Conservation (phyloP, 2,113 vertebrate genomes). For the Grallaria varia region DNA sequence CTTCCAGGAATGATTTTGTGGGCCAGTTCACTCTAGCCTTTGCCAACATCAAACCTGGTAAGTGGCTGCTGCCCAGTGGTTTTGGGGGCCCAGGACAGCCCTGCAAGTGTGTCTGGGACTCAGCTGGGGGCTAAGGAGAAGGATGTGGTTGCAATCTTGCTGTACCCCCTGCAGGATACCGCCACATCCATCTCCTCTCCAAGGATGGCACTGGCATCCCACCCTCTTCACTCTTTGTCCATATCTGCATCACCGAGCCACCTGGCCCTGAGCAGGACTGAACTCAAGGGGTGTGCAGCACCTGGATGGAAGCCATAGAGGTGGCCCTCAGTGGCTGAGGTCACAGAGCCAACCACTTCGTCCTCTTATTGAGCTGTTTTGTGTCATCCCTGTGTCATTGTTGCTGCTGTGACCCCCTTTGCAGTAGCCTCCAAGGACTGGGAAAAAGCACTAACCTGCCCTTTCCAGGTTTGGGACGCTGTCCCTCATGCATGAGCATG, state of each 20-base stretch:
- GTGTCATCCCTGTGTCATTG: background rate
- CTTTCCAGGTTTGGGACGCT: background rate
- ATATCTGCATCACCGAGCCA: slow-evolving; percentile 74
- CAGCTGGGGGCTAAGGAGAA: background rate
- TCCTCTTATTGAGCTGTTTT: background rate
- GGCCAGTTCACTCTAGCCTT: slow-evolving; percentile 91
- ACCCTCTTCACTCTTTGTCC: slow-evolving; percentile 89
- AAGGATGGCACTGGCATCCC: slow-evolving; percentile 89
- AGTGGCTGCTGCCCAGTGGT: background rate
- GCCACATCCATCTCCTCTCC: slow-evolving; percentile 92
- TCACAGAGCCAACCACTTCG: background rate
- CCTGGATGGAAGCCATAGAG: background rate
- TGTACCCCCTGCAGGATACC: slow-evolving; percentile 81
- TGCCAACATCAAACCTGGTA: slow-evolving; percentile 87
- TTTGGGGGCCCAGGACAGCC: background rate
- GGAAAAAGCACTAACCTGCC: background rate
- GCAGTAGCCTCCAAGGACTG: background rate
- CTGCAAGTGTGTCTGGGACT: background rate
- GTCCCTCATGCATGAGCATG: background rate
- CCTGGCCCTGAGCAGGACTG: background rate
- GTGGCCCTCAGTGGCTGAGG: rapidly evolving
- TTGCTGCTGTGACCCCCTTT: background rate
- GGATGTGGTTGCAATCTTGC: rapidly evolving
- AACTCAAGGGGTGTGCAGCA: background rate
- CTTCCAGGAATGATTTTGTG: slow-evolving; percentile 89